Evolutionary conservation across 2,888 invertebrate species (phyloP), one percentile per base, ranked within the genome.

Genomic region (Drosophila aldrichi): DNA sequence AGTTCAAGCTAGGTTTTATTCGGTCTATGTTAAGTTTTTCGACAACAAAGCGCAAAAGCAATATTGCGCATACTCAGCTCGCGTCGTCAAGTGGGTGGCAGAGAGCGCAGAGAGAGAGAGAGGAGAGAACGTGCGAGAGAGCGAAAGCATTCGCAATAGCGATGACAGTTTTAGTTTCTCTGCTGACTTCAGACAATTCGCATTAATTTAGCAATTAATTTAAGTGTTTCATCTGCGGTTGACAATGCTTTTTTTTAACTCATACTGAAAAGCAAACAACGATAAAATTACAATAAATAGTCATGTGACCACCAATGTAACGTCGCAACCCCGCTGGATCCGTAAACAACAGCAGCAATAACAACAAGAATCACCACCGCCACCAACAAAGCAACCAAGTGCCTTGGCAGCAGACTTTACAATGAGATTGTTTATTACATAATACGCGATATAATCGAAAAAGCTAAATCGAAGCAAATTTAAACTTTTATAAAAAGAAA

Each of bases 171-270:
- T 82, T 52, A 85, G 85, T 84, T 82, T 77, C 77, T 73, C 82
- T 65, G 74, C 54, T 81, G 81, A 64, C 79, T 78, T 80, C 65
- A 75, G 56, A 57, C 79, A 76, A 74, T 82, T 85, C 82, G 73
- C 74, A 72, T 82, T 85, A 79, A 88, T 82, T 82, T 65, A 74
- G 64, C 82, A 77, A 82, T 82, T 85, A 79, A 56, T 69, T 77
- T 68, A 74, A 81, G 62, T 70, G 76, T 71, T 80, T 69, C 62
- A 40, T 54, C 58, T 74, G 44, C 52, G 55, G 38, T 63, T 56
- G 74, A 62, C 61, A 67, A 70, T 67, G 66, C 29, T 62, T 60
- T 67, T 60, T 67, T 59, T 49, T 22, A 61, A 63, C 51, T 22
- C n/a, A 32, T 40, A 44, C 25, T 36, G 46, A 43, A 60, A 32